Percentiles rank a stretch among this genome's conserved stretches.
Conservation (phyloP, 2,888 invertebrate genomes). For the Caenorhabditis sp. region DNA sequence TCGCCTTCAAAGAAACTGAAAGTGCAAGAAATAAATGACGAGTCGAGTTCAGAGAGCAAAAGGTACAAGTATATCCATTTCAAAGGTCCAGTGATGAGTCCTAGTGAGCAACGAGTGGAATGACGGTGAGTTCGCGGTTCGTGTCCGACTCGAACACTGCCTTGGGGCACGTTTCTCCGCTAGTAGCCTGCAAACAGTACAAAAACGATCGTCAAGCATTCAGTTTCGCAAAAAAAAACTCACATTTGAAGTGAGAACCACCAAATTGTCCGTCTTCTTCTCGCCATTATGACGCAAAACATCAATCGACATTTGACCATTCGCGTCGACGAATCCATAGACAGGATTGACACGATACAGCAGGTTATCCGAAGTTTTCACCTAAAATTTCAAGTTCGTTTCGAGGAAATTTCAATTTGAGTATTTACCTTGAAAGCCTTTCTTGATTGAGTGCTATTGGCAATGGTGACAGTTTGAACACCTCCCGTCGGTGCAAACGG, state of each 20-base stretch:
- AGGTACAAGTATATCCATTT: too few relatives aligned
- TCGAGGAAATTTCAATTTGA: neutral
- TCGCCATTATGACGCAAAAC: conserved; percentile 59
- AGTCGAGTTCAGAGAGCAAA: too few relatives aligned
- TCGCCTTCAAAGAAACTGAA: too few relatives aligned
- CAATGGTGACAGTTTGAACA: conserved; percentile 40
- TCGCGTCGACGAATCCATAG: conserved; percentile 54
- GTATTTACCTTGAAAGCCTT: conserved; percentile 67
- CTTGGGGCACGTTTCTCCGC: conserved; percentile 24
- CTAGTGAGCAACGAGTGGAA: conserved; percentile 42
- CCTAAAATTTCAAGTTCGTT: conserved; percentile 29
- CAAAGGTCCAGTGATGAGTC: neutral
- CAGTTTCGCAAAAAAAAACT: too few relatives aligned
- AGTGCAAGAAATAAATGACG: too few relatives aligned
- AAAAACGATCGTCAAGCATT: too few relatives aligned
- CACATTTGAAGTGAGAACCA: conserved; percentile 53
- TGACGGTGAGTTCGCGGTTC: conserved; percentile 43
- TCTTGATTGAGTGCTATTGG: conserved; percentile 49
- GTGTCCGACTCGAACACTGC: conserved; percentile 42
- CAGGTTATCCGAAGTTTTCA: conserved; percentile 62
- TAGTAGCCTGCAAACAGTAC: neutral
- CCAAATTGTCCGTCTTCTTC: conserved; percentile 56
- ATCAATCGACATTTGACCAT: conserved; percentile 34
- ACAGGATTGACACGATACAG: conserved; percentile 63
- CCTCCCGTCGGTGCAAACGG: conserved; percentile 62